These are phyloP conservation scores for Drosophila monieri DNA, from an alignment of 2,888 invertebrate genomes.

Conservation along the genomic window DNA sequence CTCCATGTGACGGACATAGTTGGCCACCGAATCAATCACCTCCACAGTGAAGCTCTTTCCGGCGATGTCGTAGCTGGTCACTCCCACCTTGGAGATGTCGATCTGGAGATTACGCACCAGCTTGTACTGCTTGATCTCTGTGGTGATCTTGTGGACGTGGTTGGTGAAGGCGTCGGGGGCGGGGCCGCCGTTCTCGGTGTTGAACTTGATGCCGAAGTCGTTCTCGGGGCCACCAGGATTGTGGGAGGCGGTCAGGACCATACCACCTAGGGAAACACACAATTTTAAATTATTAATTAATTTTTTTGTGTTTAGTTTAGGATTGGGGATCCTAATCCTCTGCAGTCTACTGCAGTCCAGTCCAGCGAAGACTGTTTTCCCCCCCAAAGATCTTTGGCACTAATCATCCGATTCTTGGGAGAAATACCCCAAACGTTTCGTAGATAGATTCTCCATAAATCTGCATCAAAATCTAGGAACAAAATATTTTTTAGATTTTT, in stretches of 20 bases:
- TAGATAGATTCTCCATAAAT: too few species aligned
- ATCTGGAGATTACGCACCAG: conserved; percentile 91
- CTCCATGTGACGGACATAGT: conserved; percentile 96
- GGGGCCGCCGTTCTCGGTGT: conserved; percentile 98
- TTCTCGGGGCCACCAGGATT: conserved; percentile 99
- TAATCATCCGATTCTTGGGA: too few species aligned
- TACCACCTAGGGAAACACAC: conserved; percentile 89
- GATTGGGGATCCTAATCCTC: too few species aligned
- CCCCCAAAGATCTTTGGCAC: too few species aligned
- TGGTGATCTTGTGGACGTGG: conserved; percentile 92
- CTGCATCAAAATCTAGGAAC: too few species aligned
- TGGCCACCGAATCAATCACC: conserved; percentile 94
- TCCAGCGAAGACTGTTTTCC: too few species aligned
- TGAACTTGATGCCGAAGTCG: conserved; percentile 99
- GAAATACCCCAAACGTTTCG: too few species aligned
- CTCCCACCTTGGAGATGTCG: conserved; percentile 90
- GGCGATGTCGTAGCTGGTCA: conserved; percentile 85
- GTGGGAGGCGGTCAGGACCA: conserved; percentile 98
- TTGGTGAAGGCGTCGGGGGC: conserved; percentile 96
- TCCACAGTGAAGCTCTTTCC: conserved; percentile 91
- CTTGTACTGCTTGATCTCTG: conserved; percentile 90
- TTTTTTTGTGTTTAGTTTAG: too few species aligned
- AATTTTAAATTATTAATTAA: not conserved
- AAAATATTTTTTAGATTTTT: too few species aligned
- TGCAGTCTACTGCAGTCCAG: too few species aligned